Evolutionary conservation across 1,140 invertebrate species (phyloP), one percentile per base, ranked within the genome.

Genomic region (Hyles vespertilio): DNA sequence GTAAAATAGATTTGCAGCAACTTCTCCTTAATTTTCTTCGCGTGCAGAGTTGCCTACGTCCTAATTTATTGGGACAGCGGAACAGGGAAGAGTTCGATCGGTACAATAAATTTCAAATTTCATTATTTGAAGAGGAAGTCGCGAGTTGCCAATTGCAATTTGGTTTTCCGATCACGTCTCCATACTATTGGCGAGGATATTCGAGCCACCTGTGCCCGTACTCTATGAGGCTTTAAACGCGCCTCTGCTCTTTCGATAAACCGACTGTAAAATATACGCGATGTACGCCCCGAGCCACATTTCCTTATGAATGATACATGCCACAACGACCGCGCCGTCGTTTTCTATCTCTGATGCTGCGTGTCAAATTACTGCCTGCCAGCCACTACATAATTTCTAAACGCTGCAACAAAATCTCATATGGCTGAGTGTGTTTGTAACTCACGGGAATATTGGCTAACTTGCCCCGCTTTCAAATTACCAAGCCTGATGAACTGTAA

Each of bases 251-350:
- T 72, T 79, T 85, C 80, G 80, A 85, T 88, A 87, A 87, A 87
- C 81, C 80, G 77, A 79, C 74, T 84, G 82, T 87, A 80, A 88
- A 85, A 87, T 87, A 87, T 88, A 81, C 76, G 77, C 76, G 77
- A 74, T 77, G 73, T 79, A 74, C 74, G 81, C 72, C 64, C 55
- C 67, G 64, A 76, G 72, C 76, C 75, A 75, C 74, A 84, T 81
- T 82, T 84, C 74, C 81, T 84, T 84, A 87, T 85, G 81, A 85
- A 87, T 87, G 79, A 87, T 84, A 87, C 84, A 87, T 85, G 79
- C 75, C 78, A 71, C 63, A 68, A 54, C 65, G 62, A 64, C 70
- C 71, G 68, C 66, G 58, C 66, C 34, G 12, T 12, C 63, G 72
- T 68, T 72, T 71, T 74, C 66, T 66, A 62, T 61, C 65, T 63